These are phyloP conservation scores for Temnothorax nylanderi DNA, from an alignment of 1,140 invertebrate genomes.

Conservation along the genomic window DNA sequence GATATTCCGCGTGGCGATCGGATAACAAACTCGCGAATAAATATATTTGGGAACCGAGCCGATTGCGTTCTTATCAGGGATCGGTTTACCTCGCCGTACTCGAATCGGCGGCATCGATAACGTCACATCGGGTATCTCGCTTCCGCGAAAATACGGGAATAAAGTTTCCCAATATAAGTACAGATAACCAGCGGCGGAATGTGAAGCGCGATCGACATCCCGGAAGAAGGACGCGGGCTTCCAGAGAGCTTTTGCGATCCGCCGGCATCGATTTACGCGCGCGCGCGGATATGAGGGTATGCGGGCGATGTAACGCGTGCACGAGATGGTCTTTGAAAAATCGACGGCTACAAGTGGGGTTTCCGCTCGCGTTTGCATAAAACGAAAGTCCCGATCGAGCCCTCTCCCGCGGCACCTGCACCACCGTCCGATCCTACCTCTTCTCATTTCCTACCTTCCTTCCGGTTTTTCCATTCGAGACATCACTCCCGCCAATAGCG, in stretches of 20 bases:
- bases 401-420: background rate
- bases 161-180: constrained; percentile 57
- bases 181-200: constrained; percentile 60
- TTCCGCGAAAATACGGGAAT: constrained; percentile 16
- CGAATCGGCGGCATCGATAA: background rate
- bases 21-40: constrained; percentile 23
- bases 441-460: constrained; percentile 4
- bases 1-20: background rate
- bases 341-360: constrained; percentile 76
- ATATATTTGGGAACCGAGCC: constrained; percentile 11
- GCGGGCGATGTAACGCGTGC: constrained; percentile 60
- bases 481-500: constrained; percentile 63
- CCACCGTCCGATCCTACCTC: background rate
- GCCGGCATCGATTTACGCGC: constrained; percentile 26
- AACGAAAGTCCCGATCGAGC: constrained; percentile 70
- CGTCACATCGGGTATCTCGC: background rate
- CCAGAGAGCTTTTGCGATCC: constrained; percentile 21
- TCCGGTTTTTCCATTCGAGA: constrained; percentile 36
- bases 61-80: background rate
- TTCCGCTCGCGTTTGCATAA: constrained; percentile 78
- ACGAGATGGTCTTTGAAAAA: constrained; percentile 77
- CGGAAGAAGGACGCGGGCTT: constrained; percentile 14
- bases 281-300: background rate
- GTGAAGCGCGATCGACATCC: constrained; percentile 61
- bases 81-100: background rate